Conservation (phyloP, 1,140 invertebrate genomes). For the Diabrotica undecimpunctata region DNA sequence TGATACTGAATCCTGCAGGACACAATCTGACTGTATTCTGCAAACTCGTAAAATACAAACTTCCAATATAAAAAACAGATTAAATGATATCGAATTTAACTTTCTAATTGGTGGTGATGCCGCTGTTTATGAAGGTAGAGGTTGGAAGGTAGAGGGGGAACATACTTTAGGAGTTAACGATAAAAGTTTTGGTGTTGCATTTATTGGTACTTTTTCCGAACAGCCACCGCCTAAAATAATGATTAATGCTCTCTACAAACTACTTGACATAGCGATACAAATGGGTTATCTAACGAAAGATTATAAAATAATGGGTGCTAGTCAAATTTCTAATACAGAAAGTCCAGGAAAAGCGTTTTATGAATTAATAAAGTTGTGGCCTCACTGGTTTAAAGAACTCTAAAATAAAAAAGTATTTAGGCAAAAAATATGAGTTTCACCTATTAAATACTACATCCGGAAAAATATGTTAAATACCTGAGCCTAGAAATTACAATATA, state of each 20-base stretch:
- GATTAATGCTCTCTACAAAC: conserved; percentile 32
- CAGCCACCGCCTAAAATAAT: conserved; percentile 27
- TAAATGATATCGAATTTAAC: conserved; percentile 67
- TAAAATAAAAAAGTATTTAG: no score
- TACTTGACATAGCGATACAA: conserved; percentile 39
- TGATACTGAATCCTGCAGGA: conserved; percentile 47
- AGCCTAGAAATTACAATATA: no score
- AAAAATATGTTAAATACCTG: no score
- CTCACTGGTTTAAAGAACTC: conserved; percentile 44
- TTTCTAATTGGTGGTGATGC: conserved; percentile 74
- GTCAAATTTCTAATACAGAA: conserved; percentile 39
- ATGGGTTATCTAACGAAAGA: conserved; percentile 34
- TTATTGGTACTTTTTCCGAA: conserved; percentile 60
- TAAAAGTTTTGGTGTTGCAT: conserved; percentile 61
- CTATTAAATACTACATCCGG: no score
- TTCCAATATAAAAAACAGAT: conserved; percentile 65
- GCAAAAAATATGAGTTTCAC: no score
- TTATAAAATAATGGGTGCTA: conserved; percentile 44
- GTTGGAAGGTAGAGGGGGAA: conserved; percentile 55
- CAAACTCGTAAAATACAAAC: conserved; percentile 54
- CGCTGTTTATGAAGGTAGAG: conserved; percentile 61
- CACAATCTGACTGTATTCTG: conserved; percentile 44
- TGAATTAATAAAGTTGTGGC: conserved; percentile 55
- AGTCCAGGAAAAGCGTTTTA: conserved; percentile 45
- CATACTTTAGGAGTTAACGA: conserved; percentile 58